These are phyloP conservation scores for Acanthurus lineatus DNA, from an alignment of 2,797 vertebrate genomes.

Conservation along the genomic window DNA sequence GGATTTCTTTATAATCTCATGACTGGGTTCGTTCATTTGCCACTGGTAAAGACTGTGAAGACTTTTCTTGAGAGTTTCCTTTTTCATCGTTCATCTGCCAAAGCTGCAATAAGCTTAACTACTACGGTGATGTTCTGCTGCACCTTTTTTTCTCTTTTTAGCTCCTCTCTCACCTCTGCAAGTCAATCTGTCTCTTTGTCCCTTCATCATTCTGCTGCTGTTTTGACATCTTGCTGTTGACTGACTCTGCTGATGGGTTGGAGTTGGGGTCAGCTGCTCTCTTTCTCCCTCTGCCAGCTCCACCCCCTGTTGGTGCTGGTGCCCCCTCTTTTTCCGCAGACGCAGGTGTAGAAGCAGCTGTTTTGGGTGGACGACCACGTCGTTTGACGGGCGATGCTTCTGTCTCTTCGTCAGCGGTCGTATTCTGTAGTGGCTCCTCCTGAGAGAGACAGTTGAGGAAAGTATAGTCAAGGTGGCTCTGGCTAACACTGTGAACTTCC, in stretches of 20 bases:
- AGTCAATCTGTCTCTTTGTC: slow-evolving; percentile 96
- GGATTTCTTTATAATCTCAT: background rate
- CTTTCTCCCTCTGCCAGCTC: slow-evolving; percentile 92
- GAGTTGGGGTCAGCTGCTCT: slow-evolving; percentile 88
- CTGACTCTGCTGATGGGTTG: slow-evolving; percentile 87
- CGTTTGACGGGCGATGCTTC: slow-evolving; percentile 89
- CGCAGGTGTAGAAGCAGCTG: slow-evolving; percentile 73
- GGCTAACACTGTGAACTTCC: background rate
- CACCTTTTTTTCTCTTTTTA: background rate
- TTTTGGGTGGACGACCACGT: slow-evolving; percentile 94
- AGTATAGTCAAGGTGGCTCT: background rate
- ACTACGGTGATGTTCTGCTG: background rate
- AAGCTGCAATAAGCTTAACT: background rate
- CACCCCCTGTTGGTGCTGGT: slow-evolving; percentile 83
- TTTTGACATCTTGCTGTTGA: slow-evolving; percentile 96
- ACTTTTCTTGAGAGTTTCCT: background rate
- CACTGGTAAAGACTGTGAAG: background rate
- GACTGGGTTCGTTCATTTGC: background rate
- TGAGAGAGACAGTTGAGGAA: slow-evolving; percentile 59
- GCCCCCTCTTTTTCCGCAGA: slow-evolving; percentile 85
- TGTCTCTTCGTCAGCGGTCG: slow-evolving; percentile 86
- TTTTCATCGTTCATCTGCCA: background rate
- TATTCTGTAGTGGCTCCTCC: slow-evolving; percentile 91
- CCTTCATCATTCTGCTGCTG: slow-evolving; percentile 93
- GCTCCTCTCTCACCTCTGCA: slow-evolving; percentile 90